Base-by-base conservation (phyloP, 2,888 invertebrate genomes). In the Himalopsyche japonica region DNA sequence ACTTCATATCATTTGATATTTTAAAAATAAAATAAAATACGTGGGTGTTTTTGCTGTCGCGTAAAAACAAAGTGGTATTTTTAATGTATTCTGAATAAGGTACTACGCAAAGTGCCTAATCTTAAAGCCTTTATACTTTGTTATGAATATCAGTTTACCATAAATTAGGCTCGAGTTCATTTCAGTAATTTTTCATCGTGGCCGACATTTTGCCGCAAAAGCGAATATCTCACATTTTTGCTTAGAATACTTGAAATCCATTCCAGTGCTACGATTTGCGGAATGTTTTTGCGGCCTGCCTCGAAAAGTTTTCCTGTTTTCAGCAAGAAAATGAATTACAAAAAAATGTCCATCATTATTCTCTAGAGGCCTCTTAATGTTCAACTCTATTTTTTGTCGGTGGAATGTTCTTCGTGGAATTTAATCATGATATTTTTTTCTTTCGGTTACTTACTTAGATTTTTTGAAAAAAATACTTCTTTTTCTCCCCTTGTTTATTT, bases 311-410 rank as follows among this genome's bases (percentile, higher is more conserved):
- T 79, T 79, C 47, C 79, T 15, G 43, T 79, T 47, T 48, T 47
- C 47, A 20, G 24, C 47, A 47, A 30, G 30, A 79, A 47, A 79
- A 30, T 79, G 79, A 79, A 79, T 79, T 79, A 48, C 79, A 48
- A 43, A 47, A 47, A 79, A 79, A 79, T 79, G 79, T 79, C 47
- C 79, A 47, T 79, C 79, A 79, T 79, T 79, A 79, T 79, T 79
- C 30, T 79, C 79, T 10, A 79, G 79, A 30, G 47, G 47, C 48
- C 70, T 70, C 70, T 70, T 70, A 30, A 70, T 70, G 70, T 27
- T 27, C 70, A 70, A 70, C 70, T 70, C 70, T 70, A 70, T 70
- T 70, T 70, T 70, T 70, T 70, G 30, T 30, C 10, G 70, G 27
- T 1, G 5, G 27, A 70, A 27, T 27, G 70, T 70, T 24, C 70